These are phyloP conservation scores for Hylaeus anthracinus DNA, from an alignment of 1,140 invertebrate genomes.

Conservation along the genomic window DNA sequence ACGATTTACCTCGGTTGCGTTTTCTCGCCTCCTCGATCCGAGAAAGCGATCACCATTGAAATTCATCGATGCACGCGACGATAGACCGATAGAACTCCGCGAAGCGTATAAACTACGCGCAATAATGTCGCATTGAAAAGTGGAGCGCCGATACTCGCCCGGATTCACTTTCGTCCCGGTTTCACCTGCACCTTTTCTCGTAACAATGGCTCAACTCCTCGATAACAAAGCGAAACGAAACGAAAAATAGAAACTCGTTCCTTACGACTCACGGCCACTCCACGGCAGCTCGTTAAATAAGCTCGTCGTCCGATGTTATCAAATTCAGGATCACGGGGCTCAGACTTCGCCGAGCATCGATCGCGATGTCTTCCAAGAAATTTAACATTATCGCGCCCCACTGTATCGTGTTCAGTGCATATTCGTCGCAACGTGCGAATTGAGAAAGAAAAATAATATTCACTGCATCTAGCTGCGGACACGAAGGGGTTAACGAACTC, in stretches of 20 bases:
- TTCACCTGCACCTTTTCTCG: background rate
- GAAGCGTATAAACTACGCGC: background rate
- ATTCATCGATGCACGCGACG: background rate
- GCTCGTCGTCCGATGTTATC: background rate
- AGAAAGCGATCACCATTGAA: background rate
- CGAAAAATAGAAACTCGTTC: background rate
- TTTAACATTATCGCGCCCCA: no score
- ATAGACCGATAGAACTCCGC: background rate
- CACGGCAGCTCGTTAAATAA: background rate
- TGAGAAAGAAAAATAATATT: no score
- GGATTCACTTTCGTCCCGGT: background rate
- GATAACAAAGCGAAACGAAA: background rate
- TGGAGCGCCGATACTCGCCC: background rate
- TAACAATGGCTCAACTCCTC: background rate
- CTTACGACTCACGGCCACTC: background rate
- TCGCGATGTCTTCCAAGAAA: no score
- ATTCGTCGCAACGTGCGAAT: no score
- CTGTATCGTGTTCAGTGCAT: no score
- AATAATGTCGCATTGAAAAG: constrained; percentile 6
- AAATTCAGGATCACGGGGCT: no score
- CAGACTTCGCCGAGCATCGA: background rate
- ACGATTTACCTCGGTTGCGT: background rate
- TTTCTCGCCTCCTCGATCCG: background rate
- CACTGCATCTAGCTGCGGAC: no score
- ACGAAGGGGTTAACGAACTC: no score